Percentiles rank a stretch among this genome's conserved stretches.
phyloP scores from a whole-genome alignment of 2,113 vertebrate species.

The Scortum barcoo region DNA sequence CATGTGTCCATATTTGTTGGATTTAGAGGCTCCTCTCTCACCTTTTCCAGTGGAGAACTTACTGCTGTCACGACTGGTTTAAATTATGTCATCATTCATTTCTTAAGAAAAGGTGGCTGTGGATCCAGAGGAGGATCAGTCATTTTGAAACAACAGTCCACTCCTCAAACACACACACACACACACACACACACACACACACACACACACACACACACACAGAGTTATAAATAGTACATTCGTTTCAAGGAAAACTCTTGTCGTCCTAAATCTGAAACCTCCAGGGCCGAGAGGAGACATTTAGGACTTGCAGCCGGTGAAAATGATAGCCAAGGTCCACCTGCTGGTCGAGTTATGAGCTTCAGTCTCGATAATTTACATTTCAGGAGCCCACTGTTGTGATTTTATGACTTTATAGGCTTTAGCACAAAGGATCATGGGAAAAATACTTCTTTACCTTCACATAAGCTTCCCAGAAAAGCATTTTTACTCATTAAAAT shows the following conservation, averaged over 20 bases:
- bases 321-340: not conserved
- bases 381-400: not conserved
- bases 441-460: not conserved
- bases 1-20: not conserved
- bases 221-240: conserved; percentile 13
- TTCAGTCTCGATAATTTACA: not conserved
- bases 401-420: not conserved
- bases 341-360: conserved; percentile 4
- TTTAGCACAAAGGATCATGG: not conserved
- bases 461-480: not conserved
- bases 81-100: not conserved
- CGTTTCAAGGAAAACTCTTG: conserved; percentile 18
- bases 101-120: not conserved
- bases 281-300: not conserved
- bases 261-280: conserved; percentile 20
- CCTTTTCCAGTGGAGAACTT: not conserved
- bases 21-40: not conserved
- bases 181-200: not conserved
- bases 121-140: not conserved
- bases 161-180: not conserved
- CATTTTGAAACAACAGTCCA: not conserved
- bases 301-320: not conserved
- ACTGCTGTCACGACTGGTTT: not conserved
- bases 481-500: not conserved
- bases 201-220: not conserved